These are phyloP conservation scores for Dendroctonus ponderosae DNA, from an alignment of 1,140 invertebrate species.

Conservation along the genomic window DNA sequence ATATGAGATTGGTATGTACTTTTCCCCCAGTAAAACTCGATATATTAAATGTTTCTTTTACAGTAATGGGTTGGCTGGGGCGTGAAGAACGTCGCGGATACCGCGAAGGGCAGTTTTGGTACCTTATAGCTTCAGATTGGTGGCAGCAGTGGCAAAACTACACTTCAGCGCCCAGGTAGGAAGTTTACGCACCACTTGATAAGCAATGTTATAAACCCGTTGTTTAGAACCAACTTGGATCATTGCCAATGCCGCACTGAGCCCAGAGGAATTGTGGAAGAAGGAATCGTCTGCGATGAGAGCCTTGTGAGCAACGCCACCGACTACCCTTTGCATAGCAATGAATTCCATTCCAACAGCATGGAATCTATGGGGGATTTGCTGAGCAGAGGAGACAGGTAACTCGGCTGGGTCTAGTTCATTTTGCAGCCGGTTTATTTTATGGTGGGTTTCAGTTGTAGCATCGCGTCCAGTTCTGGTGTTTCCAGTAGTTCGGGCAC, in stretches of 20 bases:
- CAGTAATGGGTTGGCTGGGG: conserved; percentile 70
- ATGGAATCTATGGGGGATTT: conserved; percentile 61
- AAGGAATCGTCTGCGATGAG: conserved; percentile 63
- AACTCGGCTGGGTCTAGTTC: too few species aligned
- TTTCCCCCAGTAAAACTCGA: conserved; percentile 4
- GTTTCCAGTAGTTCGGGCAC: conserved; percentile 54
- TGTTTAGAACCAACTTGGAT: conserved; percentile 43
- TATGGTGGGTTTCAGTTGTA: conserved; percentile 48
- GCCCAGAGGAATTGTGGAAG: conserved; percentile 51
- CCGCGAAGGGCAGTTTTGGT: conserved; percentile 81
- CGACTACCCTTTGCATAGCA: conserved; percentile 49
- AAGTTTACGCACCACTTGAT: not conserved
- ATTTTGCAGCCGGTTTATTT: not conserved
- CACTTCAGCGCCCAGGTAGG: conserved; percentile 52
- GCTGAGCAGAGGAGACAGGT: conserved; percentile 56
- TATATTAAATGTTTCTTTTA: not conserved
- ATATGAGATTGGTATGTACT: conserved; percentile 64
- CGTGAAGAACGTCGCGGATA: conserved; percentile 73
- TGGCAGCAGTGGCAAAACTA: conserved; percentile 78
- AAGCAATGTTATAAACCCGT: not conserved
- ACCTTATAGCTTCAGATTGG: conserved; percentile 80
- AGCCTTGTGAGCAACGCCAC: conserved; percentile 63
- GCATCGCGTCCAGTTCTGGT: conserved; percentile 60
- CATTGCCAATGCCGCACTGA: conserved; percentile 45
- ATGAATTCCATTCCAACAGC: conserved; percentile 49